Base-by-base conservation (phyloP, 2,888 invertebrate genomes). In the Trachelus tabidus region DNA sequence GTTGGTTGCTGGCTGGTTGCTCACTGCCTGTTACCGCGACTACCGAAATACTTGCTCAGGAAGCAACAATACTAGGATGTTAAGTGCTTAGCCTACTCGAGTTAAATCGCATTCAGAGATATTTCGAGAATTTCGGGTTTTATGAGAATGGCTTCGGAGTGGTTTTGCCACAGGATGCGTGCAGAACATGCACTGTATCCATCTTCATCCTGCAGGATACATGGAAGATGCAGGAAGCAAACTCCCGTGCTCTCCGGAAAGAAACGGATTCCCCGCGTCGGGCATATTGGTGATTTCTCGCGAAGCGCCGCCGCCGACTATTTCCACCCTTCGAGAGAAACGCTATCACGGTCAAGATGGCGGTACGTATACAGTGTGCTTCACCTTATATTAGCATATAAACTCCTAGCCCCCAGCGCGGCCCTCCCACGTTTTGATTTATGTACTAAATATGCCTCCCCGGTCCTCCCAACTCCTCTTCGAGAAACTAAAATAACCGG, bases 401-500 rank as follows among this genome's bases (percentile, higher is more conserved):
- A 89, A 90, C 88, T 88, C 88, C 85, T 88, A 85, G 89, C 90
- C 88, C 82, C 86, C 82, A 88, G 90, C 88, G 75, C 85, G 83
- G 85, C 83, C 85, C 87, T 88, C 86, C 87, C 83, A 86, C 80
- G 85, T 83, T 90, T 87, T 91, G 91, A 91, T 91, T 91, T 90
- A 91, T 90, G 88, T 87, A 89, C 89, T 87, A 90, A 91, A 91
- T 90, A 90, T 91, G 90, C 90, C 91, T 88, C 86, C 85, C 86
- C 83, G 82, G 76, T 34, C 74, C 74, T 78, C 78, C 71, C 33
- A n/a, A 12, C 31, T 30, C 33, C 71, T 71, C 33, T 71, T 71
- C 71, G 71, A 71, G 71, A 71, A 30, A 15, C 15, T 15, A 40
- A 40, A 40, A 40, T 40, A 40, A 71, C 33, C 71, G 71, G 30